A percentile compares a stretch with the other conserved stretches of the same genome.
These are phyloP conservation scores for Drosophila dives DNA, from an alignment of 2,888 invertebrate genomes.

Conservation along the genomic window DNA sequence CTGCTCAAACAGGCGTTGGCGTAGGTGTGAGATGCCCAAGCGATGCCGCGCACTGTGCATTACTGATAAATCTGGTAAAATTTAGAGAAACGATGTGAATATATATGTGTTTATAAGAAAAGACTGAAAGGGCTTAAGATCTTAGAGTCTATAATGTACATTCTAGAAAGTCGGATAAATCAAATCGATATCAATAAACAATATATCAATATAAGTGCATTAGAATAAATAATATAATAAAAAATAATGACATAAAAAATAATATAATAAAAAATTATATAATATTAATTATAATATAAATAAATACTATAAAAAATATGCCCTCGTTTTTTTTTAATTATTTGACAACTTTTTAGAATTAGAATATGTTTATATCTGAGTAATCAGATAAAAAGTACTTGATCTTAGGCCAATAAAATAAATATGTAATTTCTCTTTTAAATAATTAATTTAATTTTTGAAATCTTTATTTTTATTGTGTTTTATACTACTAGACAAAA, in stretches of 20 bases:
- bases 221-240: no score
- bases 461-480: not conserved
- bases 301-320: not conserved
- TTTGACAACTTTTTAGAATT: not conserved
- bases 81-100: not conserved
- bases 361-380: not conserved
- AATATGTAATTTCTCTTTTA: not conserved
- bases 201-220: no score
- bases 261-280: no score
- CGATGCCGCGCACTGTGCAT: not conserved
- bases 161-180: not conserved
- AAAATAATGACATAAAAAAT: no score
- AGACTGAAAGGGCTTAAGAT: not conserved
- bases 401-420: not conserved
- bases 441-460: not conserved
- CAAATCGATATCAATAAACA: no score
- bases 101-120: not conserved
- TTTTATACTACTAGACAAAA: not conserved
- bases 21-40: slow-evolving; percentile 48
- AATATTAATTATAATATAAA: no score
- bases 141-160: not conserved
- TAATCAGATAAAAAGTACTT: not conserved
- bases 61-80: slow-evolving; percentile 8
- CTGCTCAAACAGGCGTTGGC: slow-evolving; percentile 45
- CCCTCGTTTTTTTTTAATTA: not conserved